phyloP scores from a whole-genome alignment of 1,140 invertebrate genomes.

The Hycleus cichorii region DNA sequence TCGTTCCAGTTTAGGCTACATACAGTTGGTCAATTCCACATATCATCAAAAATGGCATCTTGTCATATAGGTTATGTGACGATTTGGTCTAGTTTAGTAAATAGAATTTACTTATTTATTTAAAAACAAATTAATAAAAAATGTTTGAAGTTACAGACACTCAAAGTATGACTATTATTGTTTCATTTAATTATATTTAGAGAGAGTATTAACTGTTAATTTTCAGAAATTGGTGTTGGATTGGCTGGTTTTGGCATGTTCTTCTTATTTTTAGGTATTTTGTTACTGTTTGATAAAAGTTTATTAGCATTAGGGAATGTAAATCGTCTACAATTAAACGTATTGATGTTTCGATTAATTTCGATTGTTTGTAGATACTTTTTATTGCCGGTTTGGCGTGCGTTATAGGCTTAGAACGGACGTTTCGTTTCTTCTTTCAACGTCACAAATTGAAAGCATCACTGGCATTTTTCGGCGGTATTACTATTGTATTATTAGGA shows the following conservation, averaged over 20 bases:
- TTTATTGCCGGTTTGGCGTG: slow-evolving; percentile 93
- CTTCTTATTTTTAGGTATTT: slow-evolving; percentile 90
- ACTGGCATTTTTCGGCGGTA: slow-evolving; percentile 88
- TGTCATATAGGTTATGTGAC: no score
- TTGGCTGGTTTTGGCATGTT: slow-evolving; percentile 92
- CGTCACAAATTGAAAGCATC: slow-evolving; percentile 92
- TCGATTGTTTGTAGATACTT: slow-evolving; percentile 64
- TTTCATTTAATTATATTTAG: slow-evolving; percentile 16
- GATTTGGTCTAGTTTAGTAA: no score
- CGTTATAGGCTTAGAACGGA: slow-evolving; percentile 93
- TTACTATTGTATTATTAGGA: slow-evolving; percentile 88
- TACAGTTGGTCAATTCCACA: no score
- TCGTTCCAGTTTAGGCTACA: no score
- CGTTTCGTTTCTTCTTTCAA: slow-evolving; percentile 98
- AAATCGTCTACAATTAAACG: slow-evolving; percentile 38
- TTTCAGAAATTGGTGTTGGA: slow-evolving; percentile 93
- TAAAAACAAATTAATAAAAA: neutral
- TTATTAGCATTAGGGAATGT: slow-evolving; percentile 98
- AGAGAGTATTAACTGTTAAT: slow-evolving; percentile 3
- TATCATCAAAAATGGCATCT: no score
- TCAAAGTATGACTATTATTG: slow-evolving; percentile 51
- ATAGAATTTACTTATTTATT: neutral
- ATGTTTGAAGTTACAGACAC: slow-evolving; percentile 69
- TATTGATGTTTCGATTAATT: neutral
- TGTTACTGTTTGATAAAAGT: slow-evolving; percentile 96